Conservation (phyloP, 2,113 vertebrate genomes). For the Thalassoma bifasciatum region DNA sequence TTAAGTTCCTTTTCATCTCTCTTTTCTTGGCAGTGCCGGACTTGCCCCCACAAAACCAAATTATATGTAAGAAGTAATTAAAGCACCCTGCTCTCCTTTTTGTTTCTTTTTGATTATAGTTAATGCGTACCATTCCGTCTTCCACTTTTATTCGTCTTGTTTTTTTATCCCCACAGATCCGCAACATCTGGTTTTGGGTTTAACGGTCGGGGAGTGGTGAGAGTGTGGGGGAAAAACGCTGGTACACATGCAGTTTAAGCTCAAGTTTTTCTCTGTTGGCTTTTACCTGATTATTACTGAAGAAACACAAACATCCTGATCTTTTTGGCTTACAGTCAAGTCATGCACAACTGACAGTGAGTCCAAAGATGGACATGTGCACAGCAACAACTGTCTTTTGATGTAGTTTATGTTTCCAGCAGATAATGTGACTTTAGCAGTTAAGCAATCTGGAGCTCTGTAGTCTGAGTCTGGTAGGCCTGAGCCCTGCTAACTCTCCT, state of each 20-base stretch:
- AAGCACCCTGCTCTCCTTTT: constrained; percentile 77
- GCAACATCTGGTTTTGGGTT: constrained; percentile 83
- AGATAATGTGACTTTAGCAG: constrained; percentile 21
- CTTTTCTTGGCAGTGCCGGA: constrained; percentile 72
- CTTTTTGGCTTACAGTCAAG: constrained; percentile 47
- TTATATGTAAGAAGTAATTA: constrained; percentile 82
- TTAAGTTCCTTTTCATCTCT: constrained; percentile 80
- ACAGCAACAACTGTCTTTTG: constrained; percentile 14
- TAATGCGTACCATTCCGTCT: constrained; percentile 78
- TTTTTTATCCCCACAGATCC: constrained; percentile 78
- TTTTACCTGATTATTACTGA: constrained; percentile 68
- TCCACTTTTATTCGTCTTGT: constrained; percentile 76
- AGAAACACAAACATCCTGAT: constrained; percentile 62
- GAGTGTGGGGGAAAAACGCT: constrained; percentile 57
- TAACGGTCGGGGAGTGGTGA: constrained; percentile 68
- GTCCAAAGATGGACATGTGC: constrained; percentile 30
- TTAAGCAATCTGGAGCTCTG: constrained; percentile 29
- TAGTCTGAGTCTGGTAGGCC: constrained; percentile 33
- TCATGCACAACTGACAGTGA: constrained; percentile 42
- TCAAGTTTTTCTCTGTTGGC: constrained; percentile 56
- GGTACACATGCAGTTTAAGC: constrained; percentile 65
- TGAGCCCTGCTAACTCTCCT: constrained; percentile 49
- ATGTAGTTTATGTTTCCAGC: constrained; percentile 1
- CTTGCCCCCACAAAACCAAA: constrained; percentile 78
- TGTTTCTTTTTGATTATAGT: constrained; percentile 84